Evolutionary conservation across 2,888 invertebrate species (phyloP).

Genomic region (Xestia ashworthii): DNA sequence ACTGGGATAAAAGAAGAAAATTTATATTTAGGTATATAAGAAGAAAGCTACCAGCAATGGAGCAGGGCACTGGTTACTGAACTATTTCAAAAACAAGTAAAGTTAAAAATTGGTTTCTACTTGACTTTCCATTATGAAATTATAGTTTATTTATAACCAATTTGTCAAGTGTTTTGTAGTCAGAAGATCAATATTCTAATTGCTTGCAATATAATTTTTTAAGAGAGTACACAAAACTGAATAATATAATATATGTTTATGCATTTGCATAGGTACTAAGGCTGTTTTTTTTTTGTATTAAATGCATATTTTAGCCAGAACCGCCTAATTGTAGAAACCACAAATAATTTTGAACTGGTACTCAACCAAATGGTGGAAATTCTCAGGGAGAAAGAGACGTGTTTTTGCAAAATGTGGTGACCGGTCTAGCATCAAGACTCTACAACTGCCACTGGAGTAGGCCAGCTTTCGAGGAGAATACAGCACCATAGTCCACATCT

Average conservation of each 20-base stretch:
- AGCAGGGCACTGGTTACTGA: neutral
- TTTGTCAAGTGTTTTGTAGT: neutral
- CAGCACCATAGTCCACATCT: neutral
- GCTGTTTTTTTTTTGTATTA: too few relatives aligned
- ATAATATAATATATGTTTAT: too few relatives aligned
- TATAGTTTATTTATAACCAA: neutral
- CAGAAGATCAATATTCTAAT: neutral
- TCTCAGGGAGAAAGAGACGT: too few relatives aligned
- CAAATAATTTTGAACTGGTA: too few relatives aligned
- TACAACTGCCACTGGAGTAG: too few relatives aligned
- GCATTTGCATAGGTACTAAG: too few relatives aligned
- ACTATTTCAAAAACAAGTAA: constrained; percentile 4
- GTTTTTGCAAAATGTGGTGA: too few relatives aligned
- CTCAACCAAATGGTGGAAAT: too few relatives aligned
- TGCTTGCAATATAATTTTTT: constrained; percentile 9
- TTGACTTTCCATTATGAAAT: neutral
- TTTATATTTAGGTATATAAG: constrained; percentile 20
- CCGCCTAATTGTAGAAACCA: too few relatives aligned
- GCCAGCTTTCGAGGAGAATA: neutral
- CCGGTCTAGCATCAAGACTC: too few relatives aligned
- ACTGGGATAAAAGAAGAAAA: constrained; percentile 92
- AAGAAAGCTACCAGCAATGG: constrained; percentile 20
- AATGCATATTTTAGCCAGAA: too few relatives aligned
- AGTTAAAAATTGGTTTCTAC: constrained; percentile 13
- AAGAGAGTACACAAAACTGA: neutral